Percentiles rank a stretch among this genome's conserved stretches.
Evolutionary conservation across 2,797 vertebrate genomes (phyloP).

Genomic region (Manis javanica): DNA sequence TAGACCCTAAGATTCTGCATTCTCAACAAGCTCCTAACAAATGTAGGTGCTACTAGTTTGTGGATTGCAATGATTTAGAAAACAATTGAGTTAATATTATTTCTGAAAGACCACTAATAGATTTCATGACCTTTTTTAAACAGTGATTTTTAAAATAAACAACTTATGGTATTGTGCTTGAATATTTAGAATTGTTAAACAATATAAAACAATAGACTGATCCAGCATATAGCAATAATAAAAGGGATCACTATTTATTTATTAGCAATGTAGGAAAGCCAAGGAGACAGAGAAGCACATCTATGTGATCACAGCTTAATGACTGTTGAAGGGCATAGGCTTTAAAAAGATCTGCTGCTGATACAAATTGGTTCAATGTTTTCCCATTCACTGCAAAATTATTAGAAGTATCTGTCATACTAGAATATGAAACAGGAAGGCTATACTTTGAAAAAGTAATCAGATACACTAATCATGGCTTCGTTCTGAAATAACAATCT

Average conservation of each 20-base stretch:
- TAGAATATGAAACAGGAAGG: constrained; percentile 23
- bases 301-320: not conserved
- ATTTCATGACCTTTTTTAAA: constrained; percentile 14
- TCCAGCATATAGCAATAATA: not conserved
- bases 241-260: constrained; percentile 15
- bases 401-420: not conserved
- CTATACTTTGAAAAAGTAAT: constrained; percentile 34
- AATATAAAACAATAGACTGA: not conserved
- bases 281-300: not conserved
- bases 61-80: not conserved
- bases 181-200: constrained; percentile 16
- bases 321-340: not conserved
- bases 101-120: not conserved
- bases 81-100: not conserved
- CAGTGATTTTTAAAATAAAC: constrained; percentile 25
- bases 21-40: not conserved
- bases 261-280: not conserved
- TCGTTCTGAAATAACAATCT: constrained; percentile 25
- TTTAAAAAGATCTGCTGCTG: constrained; percentile 22
- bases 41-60: not conserved
- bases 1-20: not conserved
- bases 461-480: constrained; percentile 2
- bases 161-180: not conserved
- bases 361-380: not conserved
- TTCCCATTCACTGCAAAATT: constrained; percentile 5